These are phyloP conservation scores for Oligia strigilis DNA, from an alignment of 2,888 invertebrate species.

Conservation along the genomic window DNA sequence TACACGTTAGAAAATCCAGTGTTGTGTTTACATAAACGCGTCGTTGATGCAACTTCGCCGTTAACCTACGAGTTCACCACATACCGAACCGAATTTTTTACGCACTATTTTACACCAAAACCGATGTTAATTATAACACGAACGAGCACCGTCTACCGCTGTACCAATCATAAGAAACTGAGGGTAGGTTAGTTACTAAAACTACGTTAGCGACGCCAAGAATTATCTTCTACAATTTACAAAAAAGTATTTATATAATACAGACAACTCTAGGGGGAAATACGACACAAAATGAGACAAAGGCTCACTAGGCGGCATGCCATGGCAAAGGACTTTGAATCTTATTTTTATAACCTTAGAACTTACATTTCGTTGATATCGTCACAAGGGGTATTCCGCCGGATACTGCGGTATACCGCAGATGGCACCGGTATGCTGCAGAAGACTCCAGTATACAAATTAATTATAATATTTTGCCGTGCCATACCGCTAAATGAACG, in stretches of 20 bases:
- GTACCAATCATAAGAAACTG: slow-evolving; percentile 82
- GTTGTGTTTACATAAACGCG: neutral
- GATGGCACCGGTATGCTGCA: neutral
- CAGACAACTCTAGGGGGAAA: neutral
- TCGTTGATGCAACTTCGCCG: slow-evolving; percentile 73
- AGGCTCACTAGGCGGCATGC: neutral
- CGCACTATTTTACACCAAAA: slow-evolving; percentile 54
- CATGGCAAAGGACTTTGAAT: neutral
- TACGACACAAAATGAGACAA: slow-evolving; percentile 3
- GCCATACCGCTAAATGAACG: neutral
- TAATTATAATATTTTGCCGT: neutral
- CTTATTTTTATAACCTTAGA: too few relatives aligned
- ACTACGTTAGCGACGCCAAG: slow-evolving; percentile 22
- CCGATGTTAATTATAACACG: slow-evolving; percentile 46
- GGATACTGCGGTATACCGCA: neutral
- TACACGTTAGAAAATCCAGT: neutral
- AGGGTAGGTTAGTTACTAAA: slow-evolving; percentile 70
- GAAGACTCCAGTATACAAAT: neutral
- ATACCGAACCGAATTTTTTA: slow-evolving; percentile 21
- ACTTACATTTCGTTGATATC: neutral
- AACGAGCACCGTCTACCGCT: slow-evolving; percentile 70
- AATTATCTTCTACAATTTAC: neutral
- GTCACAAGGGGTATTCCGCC: too few relatives aligned
- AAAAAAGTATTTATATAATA: slow-evolving; percentile 22
- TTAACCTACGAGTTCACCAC: slow-evolving; percentile 44